Evolutionary conservation across 1,140 invertebrate species (phyloP).

Genomic region (Anoplophora glabripennis): DNA sequence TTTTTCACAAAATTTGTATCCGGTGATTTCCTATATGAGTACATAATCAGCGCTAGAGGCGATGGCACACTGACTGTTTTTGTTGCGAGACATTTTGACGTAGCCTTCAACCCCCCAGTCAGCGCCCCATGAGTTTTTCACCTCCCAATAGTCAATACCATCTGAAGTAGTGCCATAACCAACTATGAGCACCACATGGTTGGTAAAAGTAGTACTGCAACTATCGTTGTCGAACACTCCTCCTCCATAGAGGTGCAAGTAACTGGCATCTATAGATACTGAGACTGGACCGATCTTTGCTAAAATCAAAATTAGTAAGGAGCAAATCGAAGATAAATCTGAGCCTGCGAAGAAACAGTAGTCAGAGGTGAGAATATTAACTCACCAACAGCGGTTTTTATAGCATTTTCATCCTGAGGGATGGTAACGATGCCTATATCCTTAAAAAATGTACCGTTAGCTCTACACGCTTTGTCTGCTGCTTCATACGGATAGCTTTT

Average conservation of each 20-base stretch:
- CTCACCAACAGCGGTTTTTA: constrained; percentile 62
- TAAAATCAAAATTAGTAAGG: constrained; percentile 57
- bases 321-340: too few relatives aligned
- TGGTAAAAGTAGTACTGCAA: constrained; percentile 9
- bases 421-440: constrained; percentile 3
- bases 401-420: background rate
- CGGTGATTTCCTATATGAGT: too few relatives aligned
- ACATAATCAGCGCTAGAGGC: constrained; percentile 11
- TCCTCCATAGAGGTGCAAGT: constrained; percentile 21
- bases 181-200: constrained; percentile 24
- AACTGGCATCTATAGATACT: constrained; percentile 84
- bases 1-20: background rate
- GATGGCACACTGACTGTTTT: constrained; percentile 5
- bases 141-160: constrained; percentile 72
- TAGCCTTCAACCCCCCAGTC: constrained; percentile 84
- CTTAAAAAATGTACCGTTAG: background rate
- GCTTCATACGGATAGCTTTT: constrained; percentile 30
- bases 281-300: constrained; percentile 83
- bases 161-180: constrained; percentile 46
- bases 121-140: constrained; percentile 81
- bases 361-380: too few relatives aligned
- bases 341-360: too few relatives aligned
- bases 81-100: constrained; percentile 84
- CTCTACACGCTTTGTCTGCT: constrained; percentile 12
- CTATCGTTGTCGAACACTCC: constrained; percentile 22